These are phyloP conservation scores for Antechinus stuartii DNA, from an alignment of 2,113 vertebrate species.

Conservation along the genomic window DNA sequence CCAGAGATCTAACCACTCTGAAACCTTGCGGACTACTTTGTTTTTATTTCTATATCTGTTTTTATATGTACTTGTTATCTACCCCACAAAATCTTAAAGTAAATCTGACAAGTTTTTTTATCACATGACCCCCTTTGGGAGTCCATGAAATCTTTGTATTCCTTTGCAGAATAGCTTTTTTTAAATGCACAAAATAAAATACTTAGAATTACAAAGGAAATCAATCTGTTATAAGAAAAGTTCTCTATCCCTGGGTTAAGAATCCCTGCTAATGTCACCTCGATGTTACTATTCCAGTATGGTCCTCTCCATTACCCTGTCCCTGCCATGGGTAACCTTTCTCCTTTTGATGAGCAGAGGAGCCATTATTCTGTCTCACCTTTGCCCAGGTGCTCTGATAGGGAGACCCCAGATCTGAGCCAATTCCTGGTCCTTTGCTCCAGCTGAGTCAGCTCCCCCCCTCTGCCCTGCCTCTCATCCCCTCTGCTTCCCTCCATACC, in stretches of 20 bases:
- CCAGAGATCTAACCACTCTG: neutral
- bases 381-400: neutral
- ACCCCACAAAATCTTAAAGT: neutral
- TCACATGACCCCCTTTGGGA: neutral
- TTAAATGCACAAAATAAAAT: neutral
- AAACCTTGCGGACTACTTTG: neutral
- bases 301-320: neutral
- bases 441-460: neutral
- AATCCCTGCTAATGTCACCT: neutral
- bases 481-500: neutral
- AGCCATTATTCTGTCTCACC: neutral
- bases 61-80: neutral
- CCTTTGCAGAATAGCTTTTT: neutral
- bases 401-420: neutral
- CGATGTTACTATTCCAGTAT: neutral
- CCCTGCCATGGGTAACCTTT: neutral
- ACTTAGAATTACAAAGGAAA: neutral
- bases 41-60: neutral
- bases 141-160: neutral
- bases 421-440: neutral
- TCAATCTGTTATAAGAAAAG: neutral
- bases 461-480: neutral
- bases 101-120: neutral
- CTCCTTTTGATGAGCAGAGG: neutral
- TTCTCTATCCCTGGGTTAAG: neutral